Evolutionary conservation across 2,888 invertebrate genomes (phyloP).

Genomic region (Nephrotoma flavescens): DNA sequence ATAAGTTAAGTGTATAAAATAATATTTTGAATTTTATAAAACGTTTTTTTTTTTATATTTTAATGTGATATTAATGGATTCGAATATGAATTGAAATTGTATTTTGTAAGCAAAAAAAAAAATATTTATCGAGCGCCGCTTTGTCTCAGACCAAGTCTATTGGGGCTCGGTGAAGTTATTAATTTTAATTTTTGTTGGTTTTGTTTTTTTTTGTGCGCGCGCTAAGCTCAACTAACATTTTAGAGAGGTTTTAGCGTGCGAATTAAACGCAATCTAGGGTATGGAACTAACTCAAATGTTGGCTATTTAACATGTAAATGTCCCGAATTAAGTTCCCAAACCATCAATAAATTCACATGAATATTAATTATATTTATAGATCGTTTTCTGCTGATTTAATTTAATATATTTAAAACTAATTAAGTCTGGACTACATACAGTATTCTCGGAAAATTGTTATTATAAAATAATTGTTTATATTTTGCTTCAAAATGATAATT

Average conservation of each 20-base stretch:
- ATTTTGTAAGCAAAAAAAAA: background rate
- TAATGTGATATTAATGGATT: background rate
- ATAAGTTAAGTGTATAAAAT: background rate
- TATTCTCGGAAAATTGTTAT: background rate
- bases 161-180: background rate
- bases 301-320: background rate
- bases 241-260: background rate
- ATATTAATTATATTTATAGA: background rate
- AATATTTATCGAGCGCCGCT: background rate
- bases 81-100: background rate
- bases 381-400: background rate
- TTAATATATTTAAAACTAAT: background rate
- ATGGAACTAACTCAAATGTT: background rate
- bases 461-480: background rate
- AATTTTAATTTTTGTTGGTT: background rate
- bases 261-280: background rate
- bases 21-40: background rate
- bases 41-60: background rate
- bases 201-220: background rate
- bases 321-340: background rate
- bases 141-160: background rate
- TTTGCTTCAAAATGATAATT: background rate
- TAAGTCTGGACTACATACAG: background rate
- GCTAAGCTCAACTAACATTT: background rate
- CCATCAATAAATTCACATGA: background rate